A percentile compares a stretch with the other conserved stretches of the same genome.
Evolutionary conservation across 2,888 invertebrate species (phyloP).

Genomic region (Netelia melanura): DNA sequence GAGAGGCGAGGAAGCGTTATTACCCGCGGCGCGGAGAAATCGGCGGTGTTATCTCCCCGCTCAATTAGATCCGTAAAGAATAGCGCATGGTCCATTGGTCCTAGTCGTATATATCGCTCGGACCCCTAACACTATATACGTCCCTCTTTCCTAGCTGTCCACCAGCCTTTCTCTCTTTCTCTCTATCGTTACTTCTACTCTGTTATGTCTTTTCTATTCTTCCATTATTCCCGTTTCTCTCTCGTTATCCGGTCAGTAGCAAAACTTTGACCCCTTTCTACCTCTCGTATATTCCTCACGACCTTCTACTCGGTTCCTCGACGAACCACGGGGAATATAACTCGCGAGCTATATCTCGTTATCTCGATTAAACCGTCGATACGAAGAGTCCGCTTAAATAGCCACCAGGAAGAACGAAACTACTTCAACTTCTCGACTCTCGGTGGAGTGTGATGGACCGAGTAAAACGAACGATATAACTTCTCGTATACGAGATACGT

Average conservation of each 20-base stretch:
- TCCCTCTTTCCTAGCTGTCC: constrained; percentile 57
- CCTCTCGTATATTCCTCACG: constrained; percentile 9
- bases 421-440: constrained; percentile 13
- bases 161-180: constrained; percentile 45
- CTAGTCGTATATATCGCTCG: constrained; percentile 64
- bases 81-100: constrained; percentile 81
- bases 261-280: constrained; percentile 33
- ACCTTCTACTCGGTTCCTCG: constrained; percentile 6
- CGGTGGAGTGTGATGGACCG: constrained; percentile 14
- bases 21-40: constrained; percentile 76
- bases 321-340: not conserved
- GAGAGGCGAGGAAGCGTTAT: constrained; percentile 78
- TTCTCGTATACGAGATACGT: constrained; percentile 39
- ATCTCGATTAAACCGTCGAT: constrained; percentile 56
- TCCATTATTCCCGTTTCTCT: constrained; percentile 53
- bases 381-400: constrained; percentile 51
- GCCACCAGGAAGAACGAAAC: constrained; percentile 33
- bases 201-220: constrained; percentile 61
- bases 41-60: constrained; percentile 82
- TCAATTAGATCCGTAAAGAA: constrained; percentile 84
- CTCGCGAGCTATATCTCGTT: constrained; percentile 20
- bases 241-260: constrained; percentile 39
- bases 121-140: constrained; percentile 43
- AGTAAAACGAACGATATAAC: constrained; percentile 6
- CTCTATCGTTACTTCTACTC: constrained; percentile 41